Percentiles rank a stretch among this genome's conserved stretches.
Evolutionary conservation across 2,888 invertebrate species (phyloP).

Genomic region (Artemia sp.): DNA sequence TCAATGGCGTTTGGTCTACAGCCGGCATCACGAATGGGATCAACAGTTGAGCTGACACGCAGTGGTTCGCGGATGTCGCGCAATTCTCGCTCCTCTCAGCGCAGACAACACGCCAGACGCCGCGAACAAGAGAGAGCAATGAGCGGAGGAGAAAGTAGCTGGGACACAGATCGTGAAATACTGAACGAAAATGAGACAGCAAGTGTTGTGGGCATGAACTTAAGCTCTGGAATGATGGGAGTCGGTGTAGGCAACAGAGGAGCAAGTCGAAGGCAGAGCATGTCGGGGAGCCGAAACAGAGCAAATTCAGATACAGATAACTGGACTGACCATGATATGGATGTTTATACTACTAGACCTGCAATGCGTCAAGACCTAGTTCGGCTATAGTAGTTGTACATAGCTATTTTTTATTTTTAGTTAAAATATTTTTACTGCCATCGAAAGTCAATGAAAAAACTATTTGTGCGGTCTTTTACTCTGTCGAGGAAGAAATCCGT

Average conservation of each 20-base stretch:
- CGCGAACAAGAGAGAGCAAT: slow-evolving; percentile 20
- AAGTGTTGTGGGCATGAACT: slow-evolving; percentile 12
- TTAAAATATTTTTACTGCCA: not conserved
- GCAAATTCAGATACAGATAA: slow-evolving; percentile 67
- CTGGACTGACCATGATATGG: slow-evolving; percentile 92
- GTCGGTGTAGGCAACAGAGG: not conserved
- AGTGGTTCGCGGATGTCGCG: slow-evolving; percentile 18
- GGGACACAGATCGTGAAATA: slow-evolving; percentile 22
- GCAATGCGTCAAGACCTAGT: slow-evolving; percentile 52
- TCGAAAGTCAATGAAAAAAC: not conserved
- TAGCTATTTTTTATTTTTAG: slow-evolving; percentile 19
- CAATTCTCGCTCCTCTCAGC: slow-evolving; percentile 19
- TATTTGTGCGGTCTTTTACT: too few relatives aligned
- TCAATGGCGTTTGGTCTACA: slow-evolving; percentile 20
- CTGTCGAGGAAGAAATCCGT: too few relatives aligned
- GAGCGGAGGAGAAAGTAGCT: slow-evolving; percentile 22
- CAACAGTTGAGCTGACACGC: slow-evolving; percentile 13
- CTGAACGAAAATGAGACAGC: slow-evolving; percentile 6
- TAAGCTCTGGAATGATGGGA: slow-evolving; percentile 7
- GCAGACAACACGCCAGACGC: slow-evolving; percentile 20
- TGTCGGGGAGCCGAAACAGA: not conserved
- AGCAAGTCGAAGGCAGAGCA: slow-evolving; percentile 16
- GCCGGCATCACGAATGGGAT: slow-evolving; percentile 19
- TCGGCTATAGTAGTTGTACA: slow-evolving; percentile 31
- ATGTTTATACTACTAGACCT: slow-evolving; percentile 82